Conservation (phyloP, 2,113 vertebrate species). For the Cryptotis parvus region DNA sequence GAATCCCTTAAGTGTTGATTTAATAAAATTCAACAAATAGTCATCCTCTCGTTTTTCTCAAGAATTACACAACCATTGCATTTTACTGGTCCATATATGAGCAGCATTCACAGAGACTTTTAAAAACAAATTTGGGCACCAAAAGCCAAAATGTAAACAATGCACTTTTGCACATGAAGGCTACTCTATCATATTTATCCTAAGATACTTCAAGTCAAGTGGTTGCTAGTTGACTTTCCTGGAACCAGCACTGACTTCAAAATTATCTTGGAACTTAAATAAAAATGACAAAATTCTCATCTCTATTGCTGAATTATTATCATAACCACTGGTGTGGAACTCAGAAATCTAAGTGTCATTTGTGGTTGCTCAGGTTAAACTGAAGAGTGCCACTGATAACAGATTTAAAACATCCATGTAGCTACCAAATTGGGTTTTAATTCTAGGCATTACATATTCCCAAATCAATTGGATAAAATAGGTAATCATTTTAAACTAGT, state of each 20-base stretch:
- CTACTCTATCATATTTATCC: constrained; percentile 16
- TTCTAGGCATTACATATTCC: background rate
- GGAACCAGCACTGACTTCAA: constrained; percentile 6
- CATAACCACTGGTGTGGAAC: background rate
- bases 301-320: background rate
- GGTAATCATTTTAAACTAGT: background rate
- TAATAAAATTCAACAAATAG: constrained; percentile 39
- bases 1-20: background rate
- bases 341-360: background rate
- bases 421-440: background rate
- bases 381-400: background rate
- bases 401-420: background rate
- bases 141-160: constrained; percentile 42
- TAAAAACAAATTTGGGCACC: background rate
- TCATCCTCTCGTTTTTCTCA: background rate
- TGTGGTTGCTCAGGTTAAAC: background rate
- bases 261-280: background rate
- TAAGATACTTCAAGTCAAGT: constrained; percentile 13
- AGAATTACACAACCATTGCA: background rate
- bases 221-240: background rate
- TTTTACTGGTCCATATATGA: background rate
- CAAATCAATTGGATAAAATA: background rate
- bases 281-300: background rate
- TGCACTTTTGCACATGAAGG: background rate
- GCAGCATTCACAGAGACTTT: background rate